Evolutionary conservation across 2,888 invertebrate genomes (phyloP).

Genomic region (Neocrepidodera transversa): DNA sequence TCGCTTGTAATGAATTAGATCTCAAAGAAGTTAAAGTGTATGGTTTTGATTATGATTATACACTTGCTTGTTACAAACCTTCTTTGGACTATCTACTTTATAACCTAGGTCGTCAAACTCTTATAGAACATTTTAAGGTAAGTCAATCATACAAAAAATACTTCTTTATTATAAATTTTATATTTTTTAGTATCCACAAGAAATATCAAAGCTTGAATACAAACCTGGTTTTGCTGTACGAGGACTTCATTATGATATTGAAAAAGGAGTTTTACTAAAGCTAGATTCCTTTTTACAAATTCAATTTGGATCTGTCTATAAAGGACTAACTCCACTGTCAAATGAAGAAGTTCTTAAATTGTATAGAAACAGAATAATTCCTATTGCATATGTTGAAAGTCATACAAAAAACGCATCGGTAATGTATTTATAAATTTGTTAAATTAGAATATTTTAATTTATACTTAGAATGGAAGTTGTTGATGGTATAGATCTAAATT

Average conservation of each 20-base stretch:
- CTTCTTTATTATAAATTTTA: not conserved
- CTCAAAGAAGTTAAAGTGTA: conserved; percentile 91
- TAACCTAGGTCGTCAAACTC: conserved; percentile 84
- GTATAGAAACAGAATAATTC: conserved; percentile 87
- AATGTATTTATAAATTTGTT: conserved; percentile 43
- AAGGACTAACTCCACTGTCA: conserved; percentile 81
- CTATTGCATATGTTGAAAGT: conserved; percentile 87
- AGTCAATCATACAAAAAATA: conserved; percentile 20
- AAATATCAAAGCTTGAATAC: conserved; percentile 81
- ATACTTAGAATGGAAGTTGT: not conserved
- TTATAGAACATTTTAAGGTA: conserved; percentile 89
- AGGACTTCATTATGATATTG: conserved; percentile 97
- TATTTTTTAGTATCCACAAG: conserved; percentile 82
- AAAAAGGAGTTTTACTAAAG: conserved; percentile 91
- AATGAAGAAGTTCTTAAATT: conserved; percentile 84
- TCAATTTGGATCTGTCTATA: conserved; percentile 92
- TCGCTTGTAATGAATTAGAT: conserved; percentile 95
- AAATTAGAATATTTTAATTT: not conserved
- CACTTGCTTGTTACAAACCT: conserved; percentile 92
- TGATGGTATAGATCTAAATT: too few relatives aligned
- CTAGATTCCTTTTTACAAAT: conserved; percentile 97
- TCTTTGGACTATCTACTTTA: conserved; percentile 89
- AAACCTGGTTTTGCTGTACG: conserved; percentile 94
- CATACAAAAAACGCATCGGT: conserved; percentile 76
- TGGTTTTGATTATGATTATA: conserved; percentile 99